Evolutionary conservation across 2,113 vertebrate species (phyloP).

Genomic region (Passer domesticus): DNA sequence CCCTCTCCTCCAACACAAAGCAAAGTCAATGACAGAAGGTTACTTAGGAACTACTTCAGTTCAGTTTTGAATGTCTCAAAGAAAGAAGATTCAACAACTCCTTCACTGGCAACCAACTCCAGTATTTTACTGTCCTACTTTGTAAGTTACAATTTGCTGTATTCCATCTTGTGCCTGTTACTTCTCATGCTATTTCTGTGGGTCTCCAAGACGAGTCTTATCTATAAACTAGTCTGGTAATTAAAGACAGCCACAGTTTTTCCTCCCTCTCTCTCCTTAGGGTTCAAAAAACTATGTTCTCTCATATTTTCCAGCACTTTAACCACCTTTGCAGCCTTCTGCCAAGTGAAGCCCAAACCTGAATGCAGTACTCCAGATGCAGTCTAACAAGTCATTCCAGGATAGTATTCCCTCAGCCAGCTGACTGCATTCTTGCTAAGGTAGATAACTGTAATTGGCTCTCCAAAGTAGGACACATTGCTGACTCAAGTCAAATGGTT

Average conservation of each 20-base stretch:
- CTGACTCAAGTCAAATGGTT: background rate
- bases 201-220: background rate
- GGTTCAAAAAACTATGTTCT: background rate
- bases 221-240: background rate
- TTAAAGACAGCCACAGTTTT: background rate
- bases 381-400: background rate
- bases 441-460: background rate
- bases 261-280: background rate
- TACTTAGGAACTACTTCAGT: background rate
- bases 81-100: background rate
- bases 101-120: background rate
- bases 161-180: background rate
- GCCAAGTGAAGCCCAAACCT: background rate
- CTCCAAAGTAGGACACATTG: background rate
- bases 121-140: background rate
- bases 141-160: background rate
- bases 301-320: background rate
- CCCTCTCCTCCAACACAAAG: background rate
- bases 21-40: background rate
- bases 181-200: background rate
- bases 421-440: background rate
- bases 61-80: background rate
- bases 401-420: background rate
- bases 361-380: background rate
- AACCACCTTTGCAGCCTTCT: background rate